These are phyloP conservation scores for Trichoplusia ni DNA, from an alignment of 1,140 invertebrate species.

Conservation along the genomic window DNA sequence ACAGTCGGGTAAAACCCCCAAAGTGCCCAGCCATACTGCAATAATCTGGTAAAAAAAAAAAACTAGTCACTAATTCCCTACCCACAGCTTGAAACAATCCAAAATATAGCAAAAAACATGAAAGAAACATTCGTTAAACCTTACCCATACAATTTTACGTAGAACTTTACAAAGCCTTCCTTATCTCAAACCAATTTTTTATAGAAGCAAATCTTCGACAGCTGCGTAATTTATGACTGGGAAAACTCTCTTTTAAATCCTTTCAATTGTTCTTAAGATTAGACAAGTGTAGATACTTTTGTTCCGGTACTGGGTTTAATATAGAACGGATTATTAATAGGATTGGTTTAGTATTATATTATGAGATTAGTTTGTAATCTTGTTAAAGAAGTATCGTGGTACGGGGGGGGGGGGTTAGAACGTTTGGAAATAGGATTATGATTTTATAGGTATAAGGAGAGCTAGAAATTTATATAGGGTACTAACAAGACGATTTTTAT, in stretches of 20 bases:
- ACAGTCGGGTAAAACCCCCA: too few species aligned
- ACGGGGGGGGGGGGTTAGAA: too few species aligned
- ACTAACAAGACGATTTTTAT: too few species aligned
- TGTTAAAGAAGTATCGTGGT: too few species aligned
- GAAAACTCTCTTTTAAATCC: slow-evolving; percentile 4
- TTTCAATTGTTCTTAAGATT: slow-evolving; percentile 24
- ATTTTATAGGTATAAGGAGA: too few species aligned
- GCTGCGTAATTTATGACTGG: slow-evolving; percentile 8
- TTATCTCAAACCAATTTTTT: slow-evolving; percentile 24
- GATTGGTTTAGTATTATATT: neutral
- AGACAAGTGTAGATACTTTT: slow-evolving; percentile 17
- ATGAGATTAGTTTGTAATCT: too few species aligned
- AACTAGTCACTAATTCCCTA: too few species aligned
- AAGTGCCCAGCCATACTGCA: too few species aligned
- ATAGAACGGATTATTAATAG: neutral
- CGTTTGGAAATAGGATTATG: too few species aligned
- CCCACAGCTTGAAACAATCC: too few species aligned
- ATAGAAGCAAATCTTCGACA: neutral
- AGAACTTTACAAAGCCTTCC: neutral
- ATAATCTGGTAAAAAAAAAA: too few species aligned
- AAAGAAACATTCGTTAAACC: neutral
- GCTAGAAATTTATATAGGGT: too few species aligned
- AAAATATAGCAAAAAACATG: neutral
- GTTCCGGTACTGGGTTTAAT: neutral
- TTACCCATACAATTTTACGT: slow-evolving; percentile 1